Conservation (phyloP, 2,888 invertebrate genomes). For the Diarsia rubi region DNA sequence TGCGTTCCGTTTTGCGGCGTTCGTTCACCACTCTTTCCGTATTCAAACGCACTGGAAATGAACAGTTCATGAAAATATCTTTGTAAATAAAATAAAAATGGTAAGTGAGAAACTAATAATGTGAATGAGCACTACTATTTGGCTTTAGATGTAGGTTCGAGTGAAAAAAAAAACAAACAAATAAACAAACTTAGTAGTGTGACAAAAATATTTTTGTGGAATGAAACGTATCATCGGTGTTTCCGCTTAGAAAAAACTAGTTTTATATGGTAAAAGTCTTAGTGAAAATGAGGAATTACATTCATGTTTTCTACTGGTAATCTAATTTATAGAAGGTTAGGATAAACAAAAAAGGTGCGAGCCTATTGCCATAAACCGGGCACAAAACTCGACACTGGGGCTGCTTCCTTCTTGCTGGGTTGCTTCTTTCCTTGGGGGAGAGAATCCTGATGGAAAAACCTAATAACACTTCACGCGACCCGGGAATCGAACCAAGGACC, state of each 20-base stretch:
- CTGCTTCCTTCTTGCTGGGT: no score
- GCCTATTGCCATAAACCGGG: no score
- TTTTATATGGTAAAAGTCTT: neutral
- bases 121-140: neutral
- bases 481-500: no score
- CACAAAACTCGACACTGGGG: no score
- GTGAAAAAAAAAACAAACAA: neutral
- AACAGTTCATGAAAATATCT: neutral
- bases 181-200: neutral
- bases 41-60: no score
- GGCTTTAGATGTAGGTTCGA: neutral
- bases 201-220: neutral
- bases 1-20: constrained; percentile 13
- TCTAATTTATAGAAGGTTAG: neutral
- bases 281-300: neutral
- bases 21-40: neutral
- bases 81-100: neutral
- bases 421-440: no score
- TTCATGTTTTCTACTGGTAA: neutral
- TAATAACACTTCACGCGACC: no score
- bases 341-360: neutral
- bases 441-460: no score
- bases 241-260: neutral
- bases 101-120: no score
- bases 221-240: constrained; percentile 25